Base-by-base conservation (phyloP, 2,888 invertebrate genomes). In the Axea sp. region DNA sequence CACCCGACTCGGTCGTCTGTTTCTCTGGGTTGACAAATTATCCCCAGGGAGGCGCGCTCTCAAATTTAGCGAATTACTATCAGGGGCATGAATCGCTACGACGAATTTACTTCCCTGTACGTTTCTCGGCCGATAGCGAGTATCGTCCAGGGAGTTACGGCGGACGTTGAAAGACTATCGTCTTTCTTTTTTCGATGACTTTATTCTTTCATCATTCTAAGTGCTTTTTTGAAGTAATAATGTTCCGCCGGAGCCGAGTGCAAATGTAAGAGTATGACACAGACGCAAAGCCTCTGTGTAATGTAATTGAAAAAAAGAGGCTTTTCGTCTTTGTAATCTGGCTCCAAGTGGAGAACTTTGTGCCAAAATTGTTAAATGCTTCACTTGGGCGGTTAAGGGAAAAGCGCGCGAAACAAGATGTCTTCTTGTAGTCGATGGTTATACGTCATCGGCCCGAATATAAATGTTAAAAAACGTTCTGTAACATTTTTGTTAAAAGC, bases 51-150 rank as follows among this genome's bases (percentile, higher is more conserved):
- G 37, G 41, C 43, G 53, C 35, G 49, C 68, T 68, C 51, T 68
- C 62, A 73, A 73, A 73, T 73, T 69, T 53, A 69, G 68, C 73
- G 47, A 69, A 74, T 74, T 69, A 74, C 73, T 73, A 73, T 68
- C 68, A 68, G 53, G 57, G 57, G 39, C 64, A 57, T 49, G 73
- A 68, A 64, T 68, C 59, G 68, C 57, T 68, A 67, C 53, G 39
- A 57, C 39, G 45, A 64, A 67, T 51, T 64, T 60, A 35, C 60
- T 60, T 39, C 64, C 35, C 24, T 33, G 49, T 41, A 17, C 11
- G 22, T 57, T 22, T 49, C 22, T 33, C 37, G 41, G 45, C 60
- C 59, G 60, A 73, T 73, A 41, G 59, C 55, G 57, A 59, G 37
- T 30, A 31, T 37, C 51, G 43, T 62, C 73, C 26, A 35, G 73